Conservation (phyloP, 64 coral and sea anemone species). For the Pocillopora damicornis region DNA sequence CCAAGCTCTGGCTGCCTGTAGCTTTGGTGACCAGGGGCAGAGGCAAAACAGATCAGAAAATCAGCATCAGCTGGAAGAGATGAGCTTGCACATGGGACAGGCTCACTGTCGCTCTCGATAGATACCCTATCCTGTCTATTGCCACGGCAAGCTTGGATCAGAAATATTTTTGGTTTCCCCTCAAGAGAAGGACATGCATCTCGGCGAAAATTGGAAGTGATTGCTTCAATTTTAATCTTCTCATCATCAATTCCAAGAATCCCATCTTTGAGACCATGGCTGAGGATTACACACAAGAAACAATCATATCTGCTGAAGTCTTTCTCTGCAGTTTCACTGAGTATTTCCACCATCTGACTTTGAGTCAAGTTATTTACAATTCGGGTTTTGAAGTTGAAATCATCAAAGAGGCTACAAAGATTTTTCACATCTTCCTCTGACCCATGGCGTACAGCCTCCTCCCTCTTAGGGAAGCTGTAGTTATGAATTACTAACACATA, state of each 20-base stretch:
- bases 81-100: constrained; percentile 33
- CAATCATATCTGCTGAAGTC: constrained; percentile 70
- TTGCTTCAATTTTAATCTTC: constrained; percentile 39
- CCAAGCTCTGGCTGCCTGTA: constrained; percentile 39
- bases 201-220: constrained; percentile 55
- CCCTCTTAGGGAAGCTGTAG: constrained; percentile 34
- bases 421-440: constrained; percentile 37
- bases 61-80: constrained; percentile 69
- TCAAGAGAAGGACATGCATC: constrained; percentile 47
- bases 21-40: constrained; percentile 53
- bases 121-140: constrained; percentile 34
- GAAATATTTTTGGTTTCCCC: constrained; percentile 73
- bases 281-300: constrained; percentile 73
- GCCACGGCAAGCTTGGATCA: constrained; percentile 73
- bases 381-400: constrained; percentile 22
- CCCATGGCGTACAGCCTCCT: constrained; percentile 33
- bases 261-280: constrained; percentile 61
- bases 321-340: constrained; percentile 63
- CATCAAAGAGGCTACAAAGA: constrained; percentile 48
- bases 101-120: constrained; percentile 67
- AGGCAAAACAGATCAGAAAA: constrained; percentile 76
- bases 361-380: background rate
- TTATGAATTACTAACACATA: constrained; percentile 70
- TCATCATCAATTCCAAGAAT: constrained; percentile 59
- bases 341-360: constrained; percentile 24